Percentiles rank a stretch among this genome's conserved stretches.
These are phyloP conservation scores for Anoplolepis gracilipes DNA, from an alignment of 1,140 invertebrate genomes.

Conservation along the genomic window DNA sequence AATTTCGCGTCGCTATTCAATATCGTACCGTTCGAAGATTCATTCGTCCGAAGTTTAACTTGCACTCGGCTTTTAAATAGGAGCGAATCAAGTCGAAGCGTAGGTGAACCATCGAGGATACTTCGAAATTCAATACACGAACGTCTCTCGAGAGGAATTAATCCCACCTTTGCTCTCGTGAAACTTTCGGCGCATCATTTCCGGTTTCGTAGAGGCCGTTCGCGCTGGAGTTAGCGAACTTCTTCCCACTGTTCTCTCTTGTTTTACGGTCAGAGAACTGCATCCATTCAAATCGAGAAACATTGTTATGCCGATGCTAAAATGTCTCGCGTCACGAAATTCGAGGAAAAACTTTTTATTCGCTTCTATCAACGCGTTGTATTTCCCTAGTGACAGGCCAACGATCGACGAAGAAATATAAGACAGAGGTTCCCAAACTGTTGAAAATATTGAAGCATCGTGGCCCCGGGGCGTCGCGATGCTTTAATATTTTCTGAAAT, in stretches of 20 bases:
- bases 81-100: background rate
- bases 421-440: no score
- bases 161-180: background rate
- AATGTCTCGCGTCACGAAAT: background rate
- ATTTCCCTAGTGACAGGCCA: background rate
- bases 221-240: constrained; percentile 5
- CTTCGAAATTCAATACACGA: constrained; percentile 22
- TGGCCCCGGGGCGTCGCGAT: no score
- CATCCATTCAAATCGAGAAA: background rate
- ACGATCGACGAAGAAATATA: background rate
- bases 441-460: no score
- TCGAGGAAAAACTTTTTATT: constrained; percentile 26
- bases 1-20: constrained; percentile 35
- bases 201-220: background rate
- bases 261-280: background rate
- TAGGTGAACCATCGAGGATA: background rate
- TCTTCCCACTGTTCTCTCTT: background rate
- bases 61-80: constrained; percentile 39
- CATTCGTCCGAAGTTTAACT: constrained; percentile 2
- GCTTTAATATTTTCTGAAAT: no score
- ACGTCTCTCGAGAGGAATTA: background rate
- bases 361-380: background rate
- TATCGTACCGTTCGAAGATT: constrained; percentile 1
- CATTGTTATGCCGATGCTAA: background rate
- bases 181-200: constrained; percentile 37